Conservation (phyloP, 2,797 vertebrate genomes). For the Cyprinodon diabolis region DNA sequence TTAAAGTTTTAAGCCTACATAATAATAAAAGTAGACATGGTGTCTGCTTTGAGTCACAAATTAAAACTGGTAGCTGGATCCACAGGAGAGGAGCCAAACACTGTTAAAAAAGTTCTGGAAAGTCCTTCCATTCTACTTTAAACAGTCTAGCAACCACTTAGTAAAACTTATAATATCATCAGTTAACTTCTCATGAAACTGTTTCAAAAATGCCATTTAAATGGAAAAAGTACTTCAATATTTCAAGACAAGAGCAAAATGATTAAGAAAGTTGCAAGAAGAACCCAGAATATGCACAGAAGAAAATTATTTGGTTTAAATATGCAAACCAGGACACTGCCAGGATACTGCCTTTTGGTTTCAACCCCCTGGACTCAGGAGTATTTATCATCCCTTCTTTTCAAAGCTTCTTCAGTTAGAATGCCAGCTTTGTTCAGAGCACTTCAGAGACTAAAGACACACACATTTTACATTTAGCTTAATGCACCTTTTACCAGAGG, state of each 20-base stretch:
- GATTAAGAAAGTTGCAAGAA: background rate
- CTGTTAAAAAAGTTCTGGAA: no score
- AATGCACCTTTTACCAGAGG: conserved; percentile 37
- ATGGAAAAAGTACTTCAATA: background rate
- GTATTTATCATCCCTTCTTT: background rate
- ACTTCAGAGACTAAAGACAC: conserved; percentile 36
- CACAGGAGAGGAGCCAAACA: no score
- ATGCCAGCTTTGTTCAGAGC: conserved; percentile 20
- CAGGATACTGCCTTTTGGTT: background rate
- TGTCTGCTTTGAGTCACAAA: no score
- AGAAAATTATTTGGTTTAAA: background rate
- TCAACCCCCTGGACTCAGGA: background rate
- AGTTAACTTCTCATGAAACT: no score
- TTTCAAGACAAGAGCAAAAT: background rate
- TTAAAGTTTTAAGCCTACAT: no score
- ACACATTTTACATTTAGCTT: conserved; percentile 56
- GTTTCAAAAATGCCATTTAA: no score
- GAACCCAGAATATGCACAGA: background rate
- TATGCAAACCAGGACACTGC: background rate
- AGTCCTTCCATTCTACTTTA: no score
- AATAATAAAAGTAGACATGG: no score
- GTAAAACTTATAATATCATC: no score
- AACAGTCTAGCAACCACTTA: no score
- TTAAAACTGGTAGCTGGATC: no score
- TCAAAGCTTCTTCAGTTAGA: conserved; percentile 9